Evolutionary conservation across 2,797 vertebrate genomes (phyloP), one percentile per base, ranked within the genome.

Genomic region (Cyclopterus lumpus): DNA sequence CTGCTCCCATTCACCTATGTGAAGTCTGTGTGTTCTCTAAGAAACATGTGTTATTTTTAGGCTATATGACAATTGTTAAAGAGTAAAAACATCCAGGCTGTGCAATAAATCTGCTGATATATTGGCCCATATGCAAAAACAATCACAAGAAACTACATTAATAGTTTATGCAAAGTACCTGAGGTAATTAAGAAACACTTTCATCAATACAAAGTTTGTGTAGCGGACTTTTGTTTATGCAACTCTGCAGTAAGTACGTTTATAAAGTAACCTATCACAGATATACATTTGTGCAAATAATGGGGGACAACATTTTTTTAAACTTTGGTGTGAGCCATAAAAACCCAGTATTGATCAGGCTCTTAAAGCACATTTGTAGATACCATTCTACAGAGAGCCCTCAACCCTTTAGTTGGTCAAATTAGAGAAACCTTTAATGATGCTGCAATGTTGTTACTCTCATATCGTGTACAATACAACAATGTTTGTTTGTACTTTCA

Each of bases 201-300:
- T 58, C 3, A 69, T 60, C n/a, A 58, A 8, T 9, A 28, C 2
- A 58, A 12, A 49, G 40, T 26, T 73, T 71, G 40, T 60, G 1
- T 30, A 70, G 16, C 24, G 70, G 15, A 73, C 5, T 11, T 60
- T 69, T 58, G 34, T 69, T 73, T 40, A 58, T 59, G n/a, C 22
- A 53, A 5, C n/a, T 62, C 38, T 68, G 32, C 46, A 83, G 73
- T 5, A 68, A 34, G 34, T 46, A 59, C 34, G 9, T n/a, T n/a
- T 49, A n/a, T n/a, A 28, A 44, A 34, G 11, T 51, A 53, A 59
- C 12, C 9, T 10, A 30, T 66, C 53, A 79, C 30, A 65, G 28
- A 9, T 32, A 1, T 0, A n/a, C 9, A 61, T 60, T 42, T 3
- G 2, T 36, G 28, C 3, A 64, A 20, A 65, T 54, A 32, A 69